These are phyloP conservation scores for Leptopilina myrica DNA, from an alignment of 2,888 invertebrate genomes.

Conservation along the genomic window DNA sequence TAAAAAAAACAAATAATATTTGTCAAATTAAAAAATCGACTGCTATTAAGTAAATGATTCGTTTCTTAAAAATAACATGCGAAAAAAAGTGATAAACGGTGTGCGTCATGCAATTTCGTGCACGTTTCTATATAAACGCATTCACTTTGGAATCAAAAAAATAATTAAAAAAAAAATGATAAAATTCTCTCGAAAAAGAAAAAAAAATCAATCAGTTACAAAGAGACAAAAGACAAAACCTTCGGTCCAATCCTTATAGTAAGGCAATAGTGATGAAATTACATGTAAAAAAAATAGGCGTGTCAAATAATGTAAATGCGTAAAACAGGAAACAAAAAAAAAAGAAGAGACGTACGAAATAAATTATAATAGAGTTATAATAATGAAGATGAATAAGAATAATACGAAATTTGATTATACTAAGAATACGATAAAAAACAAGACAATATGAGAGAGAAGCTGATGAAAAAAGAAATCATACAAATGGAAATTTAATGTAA, in stretches of 20 bases:
- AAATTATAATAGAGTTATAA: slow-evolving; percentile 40
- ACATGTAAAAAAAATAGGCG: slow-evolving; percentile 57
- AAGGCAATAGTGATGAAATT: slow-evolving; percentile 73
- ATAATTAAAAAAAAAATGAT: slow-evolving; percentile 49
- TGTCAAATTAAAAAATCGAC: neutral
- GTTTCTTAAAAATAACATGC: slow-evolving; percentile 48
- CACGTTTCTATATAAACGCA: slow-evolving; percentile 9
- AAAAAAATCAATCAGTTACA: slow-evolving; percentile 65
- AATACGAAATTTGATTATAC: slow-evolving; percentile 44
- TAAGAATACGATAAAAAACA: slow-evolving; percentile 43
- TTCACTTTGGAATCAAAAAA: slow-evolving; percentile 34
- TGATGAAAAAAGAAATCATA: slow-evolving; percentile 52
- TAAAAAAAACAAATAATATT: neutral
- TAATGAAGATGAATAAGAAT: slow-evolving; percentile 49
- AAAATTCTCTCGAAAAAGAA: slow-evolving; percentile 50
- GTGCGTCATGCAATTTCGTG: slow-evolving; percentile 40
- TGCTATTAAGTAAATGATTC: slow-evolving; percentile 1
- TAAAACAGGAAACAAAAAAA: neutral
- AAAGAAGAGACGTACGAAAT: slow-evolving; percentile 35
- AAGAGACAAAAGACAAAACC: slow-evolving; percentile 71
- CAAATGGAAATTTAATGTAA: slow-evolving; percentile 54
- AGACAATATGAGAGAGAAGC: slow-evolving; percentile 45
- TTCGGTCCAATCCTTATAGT: slow-evolving; percentile 76
- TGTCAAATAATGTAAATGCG: slow-evolving; percentile 35
- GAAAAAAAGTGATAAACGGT: slow-evolving; percentile 26